Conservation (phyloP, 2,888 invertebrate species). For the Drosophila yooni region DNA sequence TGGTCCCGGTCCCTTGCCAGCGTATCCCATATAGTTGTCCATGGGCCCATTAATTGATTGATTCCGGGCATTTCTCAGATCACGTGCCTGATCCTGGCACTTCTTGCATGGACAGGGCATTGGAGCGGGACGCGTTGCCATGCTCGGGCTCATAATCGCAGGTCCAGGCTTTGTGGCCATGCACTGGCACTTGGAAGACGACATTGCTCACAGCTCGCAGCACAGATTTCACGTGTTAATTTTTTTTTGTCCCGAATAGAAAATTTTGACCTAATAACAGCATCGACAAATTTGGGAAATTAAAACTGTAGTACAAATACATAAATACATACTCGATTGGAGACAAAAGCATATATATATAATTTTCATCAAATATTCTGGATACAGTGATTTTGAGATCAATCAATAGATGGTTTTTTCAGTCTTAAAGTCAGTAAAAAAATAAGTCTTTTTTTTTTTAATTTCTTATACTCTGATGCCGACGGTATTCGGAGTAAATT, state of each 20-base stretch:
- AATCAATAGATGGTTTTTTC: neutral
- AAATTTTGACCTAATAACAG: constrained; percentile 24
- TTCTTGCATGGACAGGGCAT: constrained; percentile 61
- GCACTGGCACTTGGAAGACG: constrained; percentile 38
- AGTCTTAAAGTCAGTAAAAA: neutral
- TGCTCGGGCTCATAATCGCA: neutral
- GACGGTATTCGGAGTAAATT: too few species aligned
- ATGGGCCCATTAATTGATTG: constrained; percentile 11
- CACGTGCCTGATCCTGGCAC: constrained; percentile 41
- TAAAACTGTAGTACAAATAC: neutral
- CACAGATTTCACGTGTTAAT: constrained; percentile 1
- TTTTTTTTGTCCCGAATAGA: neutral
- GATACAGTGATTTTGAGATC: neutral
- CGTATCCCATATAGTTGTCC: neutral
- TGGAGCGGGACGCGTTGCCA: constrained; percentile 21
- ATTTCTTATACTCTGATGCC: too few species aligned
- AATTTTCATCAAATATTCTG: neutral
- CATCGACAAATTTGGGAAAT: constrained; percentile 13
- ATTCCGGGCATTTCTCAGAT: neutral
- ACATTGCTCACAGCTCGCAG: constrained; percentile 34
- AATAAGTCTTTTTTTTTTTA: neutral
- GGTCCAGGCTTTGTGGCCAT: constrained; percentile 1
- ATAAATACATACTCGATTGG: constrained; percentile 33
- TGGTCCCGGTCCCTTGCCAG: neutral
- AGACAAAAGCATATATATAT: neutral